Percentiles rank a stretch among this genome's conserved stretches.
phyloP scores from a whole-genome alignment of 1,140 invertebrate species.

The Diprion similis region DNA sequence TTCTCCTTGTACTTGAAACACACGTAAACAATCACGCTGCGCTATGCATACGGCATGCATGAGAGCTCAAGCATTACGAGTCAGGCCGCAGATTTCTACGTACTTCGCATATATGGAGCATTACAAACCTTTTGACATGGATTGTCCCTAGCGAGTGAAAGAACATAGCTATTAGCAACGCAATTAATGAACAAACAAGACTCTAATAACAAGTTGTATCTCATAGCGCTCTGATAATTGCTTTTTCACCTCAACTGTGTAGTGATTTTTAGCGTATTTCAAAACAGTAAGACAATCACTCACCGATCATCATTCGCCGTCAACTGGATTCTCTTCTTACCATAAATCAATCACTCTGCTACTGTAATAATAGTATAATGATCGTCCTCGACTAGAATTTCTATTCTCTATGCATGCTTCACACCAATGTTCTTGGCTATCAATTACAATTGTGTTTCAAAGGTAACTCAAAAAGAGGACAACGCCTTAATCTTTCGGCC shows the following conservation, averaged over 20 bases:
- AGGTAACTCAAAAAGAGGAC: too few species aligned
- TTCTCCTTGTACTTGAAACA: conserved; percentile 33
- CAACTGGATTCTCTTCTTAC: too few species aligned
- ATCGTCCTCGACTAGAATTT: too few species aligned
- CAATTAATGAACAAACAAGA: not conserved
- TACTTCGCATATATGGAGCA: conserved; percentile 56
- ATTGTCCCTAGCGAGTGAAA: conserved; percentile 27
- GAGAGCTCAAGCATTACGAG: conserved; percentile 48
- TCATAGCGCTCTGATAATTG: not conserved
- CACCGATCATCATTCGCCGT: too few species aligned
- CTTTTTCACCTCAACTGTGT: not conserved
- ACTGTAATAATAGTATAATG: too few species aligned
- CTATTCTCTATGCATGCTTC: too few species aligned
- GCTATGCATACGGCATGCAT: conserved; percentile 41
- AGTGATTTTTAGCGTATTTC: too few species aligned
- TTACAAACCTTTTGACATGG: conserved; percentile 51
- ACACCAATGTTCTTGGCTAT: too few species aligned
- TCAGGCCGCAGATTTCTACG: conserved; percentile 49
- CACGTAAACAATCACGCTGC: conserved; percentile 37
- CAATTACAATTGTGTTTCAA: too few species aligned
- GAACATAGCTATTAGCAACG: conserved; percentile 10
- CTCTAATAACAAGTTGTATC: not conserved
- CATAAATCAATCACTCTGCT: too few species aligned
- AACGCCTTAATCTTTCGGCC: not conserved
- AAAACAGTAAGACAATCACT: too few species aligned